A percentile compares a stretch with the other conserved stretches of the same genome.
Conservation (phyloP, 2,888 invertebrate genomes). For the Apeira syringaria region DNA sequence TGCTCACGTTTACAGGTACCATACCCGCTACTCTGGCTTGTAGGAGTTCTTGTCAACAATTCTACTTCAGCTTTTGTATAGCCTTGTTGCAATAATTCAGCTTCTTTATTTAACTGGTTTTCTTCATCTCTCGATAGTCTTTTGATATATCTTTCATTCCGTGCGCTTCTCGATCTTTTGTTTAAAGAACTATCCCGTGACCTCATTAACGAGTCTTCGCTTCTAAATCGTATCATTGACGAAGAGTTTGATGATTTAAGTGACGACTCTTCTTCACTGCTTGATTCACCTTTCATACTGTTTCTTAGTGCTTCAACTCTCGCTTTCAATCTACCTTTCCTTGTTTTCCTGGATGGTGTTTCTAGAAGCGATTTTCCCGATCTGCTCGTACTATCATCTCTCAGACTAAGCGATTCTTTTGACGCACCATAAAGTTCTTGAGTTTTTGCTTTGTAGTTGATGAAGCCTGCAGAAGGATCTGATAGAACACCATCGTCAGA, state of each 20-base stretch:
- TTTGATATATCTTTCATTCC: slow-evolving; percentile 92
- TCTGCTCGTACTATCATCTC: slow-evolving; percentile 63
- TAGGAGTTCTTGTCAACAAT: slow-evolving; percentile 79
- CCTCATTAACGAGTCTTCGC: slow-evolving; percentile 87
- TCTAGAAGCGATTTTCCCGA: slow-evolving; percentile 77
- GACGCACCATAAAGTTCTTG: slow-evolving; percentile 62
- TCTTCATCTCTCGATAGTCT: slow-evolving; percentile 89
- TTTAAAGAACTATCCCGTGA: slow-evolving; percentile 84
- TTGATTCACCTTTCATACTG: slow-evolving; percentile 85
- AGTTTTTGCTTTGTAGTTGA: slow-evolving; percentile 67
- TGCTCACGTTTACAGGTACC: slow-evolving; percentile 75
- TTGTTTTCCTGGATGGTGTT: slow-evolving; percentile 76
- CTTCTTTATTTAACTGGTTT: slow-evolving; percentile 80
- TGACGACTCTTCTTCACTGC: slow-evolving; percentile 89
- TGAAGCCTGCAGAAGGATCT: slow-evolving; percentile 81
- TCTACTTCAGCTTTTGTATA: slow-evolving; percentile 81
- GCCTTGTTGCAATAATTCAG: slow-evolving; percentile 75
- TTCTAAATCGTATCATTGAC: slow-evolving; percentile 86
- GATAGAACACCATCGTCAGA: slow-evolving; percentile 82
- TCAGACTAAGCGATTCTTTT: slow-evolving; percentile 65
- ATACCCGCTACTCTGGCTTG: slow-evolving; percentile 77
- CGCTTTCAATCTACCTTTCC: slow-evolving; percentile 85
- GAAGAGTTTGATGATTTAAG: slow-evolving; percentile 86
- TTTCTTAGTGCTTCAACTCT: slow-evolving; percentile 87
- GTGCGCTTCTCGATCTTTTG: slow-evolving; percentile 87